Evolutionary conservation across 1,140 invertebrate genomes (phyloP).

Genomic region (Bombus breviceps): DNA sequence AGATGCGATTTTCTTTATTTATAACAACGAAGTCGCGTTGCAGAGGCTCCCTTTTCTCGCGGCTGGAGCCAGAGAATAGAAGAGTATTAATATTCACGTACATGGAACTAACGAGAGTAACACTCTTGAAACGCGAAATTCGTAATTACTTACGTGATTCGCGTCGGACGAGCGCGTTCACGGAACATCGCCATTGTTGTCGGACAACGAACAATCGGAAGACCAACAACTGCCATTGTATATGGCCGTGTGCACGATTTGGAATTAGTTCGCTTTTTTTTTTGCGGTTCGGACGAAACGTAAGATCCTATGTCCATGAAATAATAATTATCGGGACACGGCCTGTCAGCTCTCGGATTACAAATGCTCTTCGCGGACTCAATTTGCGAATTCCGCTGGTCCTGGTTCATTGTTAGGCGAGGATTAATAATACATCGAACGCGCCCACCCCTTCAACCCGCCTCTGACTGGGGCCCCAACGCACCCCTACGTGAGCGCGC

Average conservation of each 20-base stretch:
- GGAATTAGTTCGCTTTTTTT: not conserved
- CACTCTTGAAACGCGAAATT: not conserved
- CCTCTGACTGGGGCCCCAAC: not conserved
- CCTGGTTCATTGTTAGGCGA: conserved; percentile 67
- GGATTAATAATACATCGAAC: conserved; percentile 73
- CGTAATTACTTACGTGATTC: conserved; percentile 11
- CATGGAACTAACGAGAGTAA: not conserved
- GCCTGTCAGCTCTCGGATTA: conserved; percentile 48
- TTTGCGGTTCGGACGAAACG: too few species aligned
- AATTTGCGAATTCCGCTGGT: conserved; percentile 70
- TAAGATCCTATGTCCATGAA: conserved; percentile 14
- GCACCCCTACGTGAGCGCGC: too few species aligned
- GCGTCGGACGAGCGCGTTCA: not conserved
- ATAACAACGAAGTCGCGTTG: conserved; percentile 6
- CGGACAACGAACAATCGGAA: not conserved
- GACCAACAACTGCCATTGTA: too few species aligned
- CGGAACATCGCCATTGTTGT: not conserved
- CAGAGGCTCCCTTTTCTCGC: not conserved
- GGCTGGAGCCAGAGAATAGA: not conserved
- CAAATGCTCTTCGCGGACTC: conserved; percentile 67
- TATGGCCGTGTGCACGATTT: too few species aligned
- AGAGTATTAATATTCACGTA: conserved; percentile 24
- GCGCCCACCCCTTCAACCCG: conserved; percentile 27
- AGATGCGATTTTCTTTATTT: conserved; percentile 42
- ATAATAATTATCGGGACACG: conserved; percentile 42